Conservation (phyloP, 1,140 invertebrate species). For the Orchesella cincta region DNA sequence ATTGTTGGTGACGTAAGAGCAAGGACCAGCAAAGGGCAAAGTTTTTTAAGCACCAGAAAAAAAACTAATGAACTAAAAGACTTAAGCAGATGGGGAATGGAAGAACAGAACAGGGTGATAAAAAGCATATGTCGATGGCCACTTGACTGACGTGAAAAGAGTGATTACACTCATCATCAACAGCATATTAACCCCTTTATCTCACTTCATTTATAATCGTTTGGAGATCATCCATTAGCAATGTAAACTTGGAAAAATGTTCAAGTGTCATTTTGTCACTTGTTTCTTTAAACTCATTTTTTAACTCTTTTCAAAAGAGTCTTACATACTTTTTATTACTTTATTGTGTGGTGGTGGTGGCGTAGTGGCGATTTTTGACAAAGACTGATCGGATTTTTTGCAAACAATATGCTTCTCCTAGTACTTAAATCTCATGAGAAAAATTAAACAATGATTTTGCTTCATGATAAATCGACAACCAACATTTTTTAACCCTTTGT, state of each 20-base stretch:
- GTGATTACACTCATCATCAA: slow-evolving; percentile 26
- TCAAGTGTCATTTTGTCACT: slow-evolving; percentile 7
- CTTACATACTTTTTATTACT: not conserved
- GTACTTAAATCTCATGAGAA: too few relatives aligned
- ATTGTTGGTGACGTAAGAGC: not conserved
- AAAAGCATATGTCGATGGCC: slow-evolving; percentile 20
- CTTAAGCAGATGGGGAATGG: too few relatives aligned
- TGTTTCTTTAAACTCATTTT: not conserved
- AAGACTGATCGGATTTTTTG: slow-evolving; percentile 1
- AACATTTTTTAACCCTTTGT: not conserved
- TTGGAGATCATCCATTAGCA: slow-evolving; percentile 5
- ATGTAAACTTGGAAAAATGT: not conserved
- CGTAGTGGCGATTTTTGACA: not conserved
- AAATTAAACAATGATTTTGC: too few relatives aligned
- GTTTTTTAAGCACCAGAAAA: not conserved
- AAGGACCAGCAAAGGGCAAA: not conserved
- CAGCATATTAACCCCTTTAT: slow-evolving; percentile 9
- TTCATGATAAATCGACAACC: not conserved
- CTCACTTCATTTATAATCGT: slow-evolving; percentile 6
- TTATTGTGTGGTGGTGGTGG: not conserved
- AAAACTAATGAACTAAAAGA: not conserved
- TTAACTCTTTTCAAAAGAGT: slow-evolving; percentile 14
- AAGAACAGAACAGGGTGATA: not conserved
- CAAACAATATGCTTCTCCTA: too few relatives aligned
- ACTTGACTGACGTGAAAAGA: slow-evolving; percentile 25